Conservation (phyloP, 2,888 invertebrate genomes). For the Agrochola circellaris region DNA sequence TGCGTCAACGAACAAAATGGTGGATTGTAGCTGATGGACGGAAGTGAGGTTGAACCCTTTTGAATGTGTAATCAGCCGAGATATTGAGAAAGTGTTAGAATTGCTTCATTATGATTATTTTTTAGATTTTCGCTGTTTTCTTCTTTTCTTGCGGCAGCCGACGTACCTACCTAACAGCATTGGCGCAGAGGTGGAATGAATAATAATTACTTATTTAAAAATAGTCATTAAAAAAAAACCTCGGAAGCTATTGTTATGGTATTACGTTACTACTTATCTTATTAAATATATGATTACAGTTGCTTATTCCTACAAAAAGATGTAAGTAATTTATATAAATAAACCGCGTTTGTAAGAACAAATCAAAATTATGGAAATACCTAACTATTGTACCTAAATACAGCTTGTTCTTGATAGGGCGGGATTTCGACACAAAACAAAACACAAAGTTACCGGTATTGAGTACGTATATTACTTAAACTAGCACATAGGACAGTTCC, state of each 20-base stretch:
- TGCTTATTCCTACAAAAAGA: not conserved
- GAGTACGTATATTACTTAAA: no score
- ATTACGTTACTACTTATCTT: not conserved
- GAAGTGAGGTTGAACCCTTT: constrained; percentile 3
- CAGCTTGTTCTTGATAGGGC: no score
- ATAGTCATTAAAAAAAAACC: not conserved
- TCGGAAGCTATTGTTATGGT: not conserved
- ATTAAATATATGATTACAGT: not conserved
- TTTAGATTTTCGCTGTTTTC: not conserved
- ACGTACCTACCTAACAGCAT: no score
- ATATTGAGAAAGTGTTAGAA: constrained; percentile 13
- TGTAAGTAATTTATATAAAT: not conserved
- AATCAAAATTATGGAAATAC: not conserved
- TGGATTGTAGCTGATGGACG: not conserved
- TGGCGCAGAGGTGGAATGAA: not conserved
- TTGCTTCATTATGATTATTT: not conserved
- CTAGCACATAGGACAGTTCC: no score
- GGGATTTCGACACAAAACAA: no score
- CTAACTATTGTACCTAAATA: not conserved
- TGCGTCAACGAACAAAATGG: constrained; percentile 22
- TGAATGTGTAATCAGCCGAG: constrained; percentile 10
- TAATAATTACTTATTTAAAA: not conserved
- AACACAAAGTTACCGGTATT: no score
- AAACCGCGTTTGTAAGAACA: not conserved
- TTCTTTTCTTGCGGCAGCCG: not conserved